A percentile compares a stretch with the other conserved stretches of the same genome.
Evolutionary conservation across 2,113 vertebrate genomes (phyloP).

Genomic region (Chinchilla lanigera): DNA sequence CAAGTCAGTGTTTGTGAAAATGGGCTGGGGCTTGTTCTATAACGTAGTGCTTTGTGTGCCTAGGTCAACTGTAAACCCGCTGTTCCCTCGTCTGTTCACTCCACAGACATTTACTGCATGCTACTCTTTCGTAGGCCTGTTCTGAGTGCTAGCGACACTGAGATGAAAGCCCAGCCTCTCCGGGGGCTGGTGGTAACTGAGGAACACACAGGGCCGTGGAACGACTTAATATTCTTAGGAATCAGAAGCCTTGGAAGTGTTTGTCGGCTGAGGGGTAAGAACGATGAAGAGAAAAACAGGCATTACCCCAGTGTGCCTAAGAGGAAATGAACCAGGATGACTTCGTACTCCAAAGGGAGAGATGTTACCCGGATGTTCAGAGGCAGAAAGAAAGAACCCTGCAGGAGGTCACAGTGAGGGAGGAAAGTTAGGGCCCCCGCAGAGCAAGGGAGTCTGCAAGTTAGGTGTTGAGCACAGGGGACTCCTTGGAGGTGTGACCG

Average conservation of each 20-base stretch:
- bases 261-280: background rate
- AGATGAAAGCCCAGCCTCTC: slow-evolving; percentile 16
- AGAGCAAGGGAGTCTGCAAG: background rate
- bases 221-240: slow-evolving; percentile 21
- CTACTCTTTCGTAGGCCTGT: background rate
- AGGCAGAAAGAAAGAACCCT: too few relatives aligned
- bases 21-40: background rate
- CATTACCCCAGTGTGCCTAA: background rate
- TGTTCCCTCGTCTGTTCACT: background rate
- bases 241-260: background rate
- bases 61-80: background rate
- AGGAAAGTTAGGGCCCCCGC: background rate
- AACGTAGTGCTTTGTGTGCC: background rate
- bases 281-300: background rate
- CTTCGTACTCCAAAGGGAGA: background rate
- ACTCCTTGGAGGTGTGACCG: background rate
- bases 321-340: background rate
- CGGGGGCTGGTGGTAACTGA: background rate
- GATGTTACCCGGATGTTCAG: background rate
- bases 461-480: background rate
- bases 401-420: background rate
- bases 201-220: background rate
- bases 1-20: background rate
- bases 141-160: background rate
- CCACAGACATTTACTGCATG: background rate